Evolutionary conservation across 2,797 vertebrate species (phyloP).

Genomic region (Leptatherina wallacei): DNA sequence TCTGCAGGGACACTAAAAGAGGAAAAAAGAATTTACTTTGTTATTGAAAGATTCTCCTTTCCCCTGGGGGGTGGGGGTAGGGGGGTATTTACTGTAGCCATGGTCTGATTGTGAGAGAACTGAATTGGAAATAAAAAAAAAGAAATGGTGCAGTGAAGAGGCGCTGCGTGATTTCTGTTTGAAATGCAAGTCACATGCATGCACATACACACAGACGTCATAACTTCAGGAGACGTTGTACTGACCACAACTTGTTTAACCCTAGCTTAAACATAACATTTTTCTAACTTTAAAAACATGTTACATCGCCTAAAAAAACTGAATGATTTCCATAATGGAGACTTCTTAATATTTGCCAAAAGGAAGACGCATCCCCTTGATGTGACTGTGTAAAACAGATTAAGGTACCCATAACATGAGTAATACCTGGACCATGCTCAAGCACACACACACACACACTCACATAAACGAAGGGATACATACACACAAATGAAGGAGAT

Average conservation of each 20-base stretch:
- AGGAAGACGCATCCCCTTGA: not conserved
- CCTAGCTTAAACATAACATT: not conserved
- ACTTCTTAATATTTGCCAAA: not conserved
- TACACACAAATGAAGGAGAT: constrained; percentile 26
- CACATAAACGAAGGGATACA: constrained; percentile 1
- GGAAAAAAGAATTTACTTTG: constrained; percentile 49
- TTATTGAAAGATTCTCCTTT: constrained; percentile 35
- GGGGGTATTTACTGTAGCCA: constrained; percentile 45
- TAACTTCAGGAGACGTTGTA: not conserved
- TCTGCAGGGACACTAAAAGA: constrained; percentile 34
- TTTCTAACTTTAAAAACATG: not conserved
- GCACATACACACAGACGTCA: constrained; percentile 13
- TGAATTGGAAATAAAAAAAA: constrained; percentile 51
- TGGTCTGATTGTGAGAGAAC: constrained; percentile 51
- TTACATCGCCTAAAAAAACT: not conserved
- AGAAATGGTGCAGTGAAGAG: constrained; percentile 70
- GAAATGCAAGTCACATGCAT: constrained; percentile 72
- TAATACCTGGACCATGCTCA: constrained; percentile 3
- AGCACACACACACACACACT: constrained; percentile 13
- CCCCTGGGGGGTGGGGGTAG: constrained; percentile 23
- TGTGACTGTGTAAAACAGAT: constrained; percentile 6
- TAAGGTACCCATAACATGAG: constrained; percentile 5
- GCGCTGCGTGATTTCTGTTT: constrained; percentile 69
- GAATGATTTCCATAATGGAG: not conserved
- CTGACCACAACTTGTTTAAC: not conserved